Base-by-base conservation (phyloP, 2,888 invertebrate genomes). In the Phymatocera aterrima region DNA sequence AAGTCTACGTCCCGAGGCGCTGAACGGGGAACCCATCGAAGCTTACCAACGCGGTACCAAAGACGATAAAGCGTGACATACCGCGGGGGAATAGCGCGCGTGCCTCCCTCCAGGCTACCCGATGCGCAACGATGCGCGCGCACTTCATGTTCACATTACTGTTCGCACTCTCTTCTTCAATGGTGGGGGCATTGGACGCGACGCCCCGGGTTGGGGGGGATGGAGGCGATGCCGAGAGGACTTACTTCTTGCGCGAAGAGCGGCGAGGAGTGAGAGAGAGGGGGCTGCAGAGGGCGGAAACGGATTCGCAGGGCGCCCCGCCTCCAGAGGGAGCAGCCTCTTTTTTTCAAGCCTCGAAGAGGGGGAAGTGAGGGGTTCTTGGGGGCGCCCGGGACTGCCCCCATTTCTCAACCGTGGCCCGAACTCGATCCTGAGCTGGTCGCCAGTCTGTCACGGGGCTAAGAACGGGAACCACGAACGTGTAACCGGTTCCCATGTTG, bases 401-500 rank as follows among this genome's bases (percentile, higher is more conserved):
- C 84, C 84, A 83, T 84, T 85, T 82, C 79, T 82, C 80, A 82
- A 68, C 79, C 83, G 86, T 84, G 84, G 84, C 83, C 83, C 82
- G 84, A 85, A 84, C 87, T 85, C 85, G 87, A 85, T 84, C 86
- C 85, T 85, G 40, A 48, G 28, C 75, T 85, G 81, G 87, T 85
- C 88, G 89, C 87, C 90, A 90, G 90, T 89, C 90, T 88, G 86
- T 90, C 88, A 90, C 90, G 89, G 88, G 87, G 89, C 88, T 88
- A 90, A 89, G 88, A 90, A 87, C 90, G 88, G 89, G 88, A 89
- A 90, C 89, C 88, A 90, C 90, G 88, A 87, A 57, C 75, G 54
- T 64, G 37, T 85, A 90, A 89, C 87, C 89, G 88, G 88, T 89
- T 89, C 88, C 87, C 86, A 83, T 78, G 78, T 80, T 78, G 81